These are phyloP conservation scores for Chorisops tibialis DNA, from an alignment of 2,888 invertebrate genomes.

Conservation along the genomic window DNA sequence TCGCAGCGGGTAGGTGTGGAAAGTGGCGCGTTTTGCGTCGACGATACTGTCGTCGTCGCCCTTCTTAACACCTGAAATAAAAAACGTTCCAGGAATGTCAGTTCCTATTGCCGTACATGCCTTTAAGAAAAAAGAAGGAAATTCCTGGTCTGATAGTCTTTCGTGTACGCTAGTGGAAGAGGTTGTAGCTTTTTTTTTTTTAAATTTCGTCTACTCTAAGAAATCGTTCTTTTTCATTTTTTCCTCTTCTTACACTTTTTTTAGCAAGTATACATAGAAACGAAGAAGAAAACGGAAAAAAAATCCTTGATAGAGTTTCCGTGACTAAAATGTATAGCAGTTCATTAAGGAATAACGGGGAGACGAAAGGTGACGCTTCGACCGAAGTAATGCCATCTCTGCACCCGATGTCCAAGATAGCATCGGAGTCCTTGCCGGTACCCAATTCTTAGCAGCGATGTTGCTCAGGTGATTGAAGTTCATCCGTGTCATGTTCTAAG, in stretches of 20 bases:
- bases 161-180: neutral
- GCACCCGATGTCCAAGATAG: slow-evolving; percentile 17
- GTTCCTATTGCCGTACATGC: neutral
- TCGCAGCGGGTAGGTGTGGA: too few relatives aligned
- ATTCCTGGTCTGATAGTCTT: slow-evolving; percentile 2
- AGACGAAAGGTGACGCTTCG: slow-evolving; percentile 12
- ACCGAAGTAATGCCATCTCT: slow-evolving; percentile 17
- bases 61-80: slow-evolving; percentile 1
- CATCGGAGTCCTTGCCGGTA: neutral
- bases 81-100: slow-evolving; percentile 10
- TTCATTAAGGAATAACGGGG: slow-evolving; percentile 27
- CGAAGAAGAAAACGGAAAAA: neutral
- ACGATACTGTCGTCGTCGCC: neutral
- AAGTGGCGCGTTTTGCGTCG: too few relatives aligned
- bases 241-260: slow-evolving; percentile 22
- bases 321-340: slow-evolving; percentile 33
- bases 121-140: too few relatives aligned
- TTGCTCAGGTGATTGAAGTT: slow-evolving; percentile 14
- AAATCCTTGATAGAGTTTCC: slow-evolving; percentile 32
- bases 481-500: slow-evolving; percentile 18
- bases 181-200: too few relatives aligned
- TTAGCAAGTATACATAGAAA: slow-evolving; percentile 12
- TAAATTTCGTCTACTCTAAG: neutral
- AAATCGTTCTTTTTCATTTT: slow-evolving; percentile 11
- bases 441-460: neutral